These are phyloP conservation scores for Buteo buteo DNA, from an alignment of 2,113 vertebrate genomes.

Conservation along the genomic window DNA sequence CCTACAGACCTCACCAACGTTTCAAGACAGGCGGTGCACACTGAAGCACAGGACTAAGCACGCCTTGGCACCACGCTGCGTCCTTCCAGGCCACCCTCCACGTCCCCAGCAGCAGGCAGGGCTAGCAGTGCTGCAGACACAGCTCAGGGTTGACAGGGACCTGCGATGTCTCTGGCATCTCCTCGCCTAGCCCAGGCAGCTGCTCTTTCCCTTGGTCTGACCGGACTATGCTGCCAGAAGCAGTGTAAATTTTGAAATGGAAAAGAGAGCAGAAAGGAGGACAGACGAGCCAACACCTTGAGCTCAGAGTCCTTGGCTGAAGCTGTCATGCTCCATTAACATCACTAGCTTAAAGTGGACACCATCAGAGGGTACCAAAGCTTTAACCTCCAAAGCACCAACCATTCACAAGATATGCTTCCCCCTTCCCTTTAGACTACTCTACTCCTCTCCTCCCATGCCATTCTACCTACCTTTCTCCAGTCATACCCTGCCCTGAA, in stretches of 20 bases:
- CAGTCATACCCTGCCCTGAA: neutral
- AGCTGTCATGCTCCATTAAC: neutral
- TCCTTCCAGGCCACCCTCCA: neutral
- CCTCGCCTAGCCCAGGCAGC: neutral
- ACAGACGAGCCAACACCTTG: neutral
- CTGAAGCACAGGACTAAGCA: neutral
- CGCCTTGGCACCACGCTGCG: rapidly evolving
- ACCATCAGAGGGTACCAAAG: no score
- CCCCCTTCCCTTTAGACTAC: neutral
- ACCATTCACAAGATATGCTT: neutral
- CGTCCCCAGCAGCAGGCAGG: neutral
- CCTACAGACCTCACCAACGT: neutral
- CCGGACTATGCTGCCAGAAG: neutral
- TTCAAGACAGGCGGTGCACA: rapidly evolving
- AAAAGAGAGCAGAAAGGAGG: neutral
- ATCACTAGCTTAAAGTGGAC: neutral
- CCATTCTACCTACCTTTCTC: neutral
- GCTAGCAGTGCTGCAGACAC: neutral
- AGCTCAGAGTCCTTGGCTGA: neutral
- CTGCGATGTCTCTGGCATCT: neutral
- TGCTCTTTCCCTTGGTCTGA: neutral
- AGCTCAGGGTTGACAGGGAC: neutral
- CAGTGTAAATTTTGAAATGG: neutral
- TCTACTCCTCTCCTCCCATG: neutral
- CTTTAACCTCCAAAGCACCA: neutral